A percentile compares a stretch with the other conserved stretches of the same genome.
These are phyloP conservation scores for Equus przewalskii DNA, from an alignment of 2,113 vertebrate genomes.

Conservation along the genomic window DNA sequence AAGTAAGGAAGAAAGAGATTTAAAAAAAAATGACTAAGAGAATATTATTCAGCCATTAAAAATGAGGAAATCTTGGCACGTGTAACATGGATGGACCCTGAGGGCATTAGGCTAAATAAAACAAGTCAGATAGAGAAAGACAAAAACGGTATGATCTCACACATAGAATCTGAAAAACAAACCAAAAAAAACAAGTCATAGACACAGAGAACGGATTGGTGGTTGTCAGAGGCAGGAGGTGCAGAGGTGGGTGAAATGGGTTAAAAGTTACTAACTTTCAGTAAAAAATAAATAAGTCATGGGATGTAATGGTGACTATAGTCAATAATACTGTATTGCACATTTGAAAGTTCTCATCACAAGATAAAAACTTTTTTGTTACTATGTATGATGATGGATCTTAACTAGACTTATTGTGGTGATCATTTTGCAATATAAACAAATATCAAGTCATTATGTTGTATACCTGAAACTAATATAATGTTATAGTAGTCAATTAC, in stretches of 20 bases:
- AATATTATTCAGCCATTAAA: not conserved
- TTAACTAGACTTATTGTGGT: not conserved
- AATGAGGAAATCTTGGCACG: not conserved
- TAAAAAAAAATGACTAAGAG: not conserved
- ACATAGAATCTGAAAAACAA: no score
- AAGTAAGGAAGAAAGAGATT: slow-evolving; percentile 8
- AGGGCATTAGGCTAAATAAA: not conserved
- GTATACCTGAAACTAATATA: not conserved
- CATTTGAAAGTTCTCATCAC: not conserved
- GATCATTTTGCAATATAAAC: not conserved
- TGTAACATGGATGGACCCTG: not conserved
- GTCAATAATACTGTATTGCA: not conserved
- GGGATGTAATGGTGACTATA: not conserved
- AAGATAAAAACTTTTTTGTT: not conserved
- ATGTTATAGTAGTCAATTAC: not conserved
- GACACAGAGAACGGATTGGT: not conserved
- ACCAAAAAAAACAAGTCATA: no score
- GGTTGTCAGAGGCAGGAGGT: not conserved
- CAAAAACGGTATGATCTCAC: not conserved
- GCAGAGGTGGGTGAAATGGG: no score
- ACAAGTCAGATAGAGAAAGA: not conserved
- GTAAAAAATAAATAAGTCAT: not conserved
- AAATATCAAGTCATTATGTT: not conserved
- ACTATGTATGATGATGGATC: not conserved
- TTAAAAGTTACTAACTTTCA: not conserved